Evolutionary conservation across 2,797 vertebrate species (phyloP), one percentile per base, ranked within the genome.

Genomic region (Acipenser oxyrinchus): DNA sequence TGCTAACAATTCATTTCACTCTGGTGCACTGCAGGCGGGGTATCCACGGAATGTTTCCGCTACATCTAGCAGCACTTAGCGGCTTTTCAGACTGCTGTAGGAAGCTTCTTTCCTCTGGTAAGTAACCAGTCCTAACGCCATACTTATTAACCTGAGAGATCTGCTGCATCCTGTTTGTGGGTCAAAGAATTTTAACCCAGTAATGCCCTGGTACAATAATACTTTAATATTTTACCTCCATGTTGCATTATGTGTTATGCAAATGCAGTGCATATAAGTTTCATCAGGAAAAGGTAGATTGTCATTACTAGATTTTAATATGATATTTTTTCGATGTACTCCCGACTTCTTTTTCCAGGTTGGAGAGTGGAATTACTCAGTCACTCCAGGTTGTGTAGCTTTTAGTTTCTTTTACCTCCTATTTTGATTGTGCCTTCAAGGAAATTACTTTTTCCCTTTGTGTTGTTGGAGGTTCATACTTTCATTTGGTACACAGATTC

Each of bases 51-150:
- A 99, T 99, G 96, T 98, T 98, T 81, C 96, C 96, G 11, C 90
- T 99, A 73, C 96, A 99, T 84, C 86, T 99, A 89, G 95, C 96
- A 81, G 96, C 96, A 73, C 91, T 99, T 77, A 98, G 96, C 77
- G 96, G 96, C 69, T 99, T 99, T 87, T 98, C 96, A 59, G 95
- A 97, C 88, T 99, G 95, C 88, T 99, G 96, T 81, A 88, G 95
- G 82, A 99, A 99, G 76, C 95, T 99, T 53, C 90, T 99, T 75
- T 96, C 94, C 69, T 97, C 95, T 85, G 95, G 96, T 97, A 86
- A 73, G 80, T 62, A 15, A 13, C 55, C n/a, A 4, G 13, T 13
- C 48, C 55, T 48, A 55, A 11, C 10, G 4, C 37, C 37, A 37
- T 37, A 37, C 37, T 37, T 37, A 37, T 5, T 37, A 37, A 37